Base-by-base conservation (phyloP, 1,140 invertebrate species). In the Paralvinella palmiformis region DNA sequence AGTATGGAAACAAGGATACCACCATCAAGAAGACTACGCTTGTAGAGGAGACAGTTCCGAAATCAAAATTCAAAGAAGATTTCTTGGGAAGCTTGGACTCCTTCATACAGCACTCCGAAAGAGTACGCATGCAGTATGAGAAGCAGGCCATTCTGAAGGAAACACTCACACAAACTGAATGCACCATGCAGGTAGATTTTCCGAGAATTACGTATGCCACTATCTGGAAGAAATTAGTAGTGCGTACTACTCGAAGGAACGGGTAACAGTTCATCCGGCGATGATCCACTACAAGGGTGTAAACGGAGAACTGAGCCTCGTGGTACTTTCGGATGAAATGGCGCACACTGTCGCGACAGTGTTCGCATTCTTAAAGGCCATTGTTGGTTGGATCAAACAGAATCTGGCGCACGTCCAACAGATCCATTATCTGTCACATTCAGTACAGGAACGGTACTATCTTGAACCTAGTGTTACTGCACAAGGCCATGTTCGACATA, bases 1-100 rank as follows among this genome's bases (percentile, higher is more conserved):
- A 52, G 48, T 52, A 52, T 52, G 48, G 48, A 52, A 52, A 7
- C 48, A n/a, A 52, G 48, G 48, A 48, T 15, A 17, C 45, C 27
- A 48, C 4, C 45, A 7, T 48, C 45, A 48, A 48, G 45, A 48
- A 48, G 0, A 17, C 37, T n/a, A 15, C 27, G 17, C 45, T 48
- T 48, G 5, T 48, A 13, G 48, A 52, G 1, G 48, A 52, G 48
- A 52, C 10, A 10, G 20, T 22, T 52, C 10, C 17, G n/a, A 52
- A 52, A 15, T 52, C 15, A 3, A 52, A 52, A 15, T 52, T 52
- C 48, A 52, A 52, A n/a, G n/a, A n/a, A n/a, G n/a, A 52, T 52
- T 17, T 52, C 20, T 4, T 50, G 10, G 48, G 6, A 52, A 52
- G 48, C 15, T 27, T 52, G 48, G 48, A 20, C 13, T 4, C 48